Evolutionary conservation across 2,888 invertebrate genomes (phyloP), one percentile per base, ranked within the genome.

Genomic region (Xiphydria camelus): DNA sequence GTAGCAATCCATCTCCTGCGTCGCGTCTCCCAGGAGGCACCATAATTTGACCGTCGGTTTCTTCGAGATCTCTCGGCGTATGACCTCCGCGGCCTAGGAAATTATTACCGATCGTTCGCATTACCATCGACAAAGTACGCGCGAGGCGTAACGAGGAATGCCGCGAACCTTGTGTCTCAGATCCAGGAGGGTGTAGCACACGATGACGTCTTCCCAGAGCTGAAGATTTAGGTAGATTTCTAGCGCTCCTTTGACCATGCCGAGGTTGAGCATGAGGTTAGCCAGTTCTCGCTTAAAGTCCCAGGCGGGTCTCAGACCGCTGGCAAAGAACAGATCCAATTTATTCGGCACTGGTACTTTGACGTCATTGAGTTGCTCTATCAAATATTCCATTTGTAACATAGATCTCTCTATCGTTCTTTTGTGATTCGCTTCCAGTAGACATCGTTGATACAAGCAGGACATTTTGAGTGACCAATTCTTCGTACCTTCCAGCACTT

Each of bases 151-250:
- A n/a, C n/a, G n/a, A n/a, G n/a, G n/a, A n/a, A n/a, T n/a, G n/a
- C n/a, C 34, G 22, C 19, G 7, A 64, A 87, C 87, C 79, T 93
- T 93, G 65, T 96, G 93, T 23, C 87, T 80, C 57, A 94, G 77
- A 58, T 93, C 87, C 49, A 97, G 75, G 50, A 85, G 78, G 26
- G 90, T 89, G 70, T 97, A 97, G 76, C 98, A 98, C 1, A 85
- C 82, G 41, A 99, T 91, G 19, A 94, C 91, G 53, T 94, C 88
- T 63, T 96, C 93, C 96, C 97, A 99, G 17, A 89, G 77, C 58
- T 91, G 83, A 17, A 96, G 78, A 35, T 82, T 78, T 17, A 86
- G 76, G 70, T 86, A 94, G 40, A 90, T 78, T 53, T 92, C 90
- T 14, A 94, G 77, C 1, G 95, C 94, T 3, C 87, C 85, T 73